These are phyloP conservation scores for Rattus norvegicus DNA, from an alignment of 2,113 vertebrate species.

Conservation along the genomic window GRCr8 NC_086025.1:10627501-10628000, in stretches of 20 bases:
- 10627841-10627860: constrained; percentile 64
- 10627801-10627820: not conserved
- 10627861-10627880: not conserved
- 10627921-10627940: constrained; percentile 65
- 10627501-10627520: constrained; percentile 99
- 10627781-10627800: not conserved
- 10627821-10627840: not conserved
- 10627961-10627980: constrained; percentile 38
- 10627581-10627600: fast-evolving
- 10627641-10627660: not conserved
- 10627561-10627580: constrained; percentile 92
- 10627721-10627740: not conserved
- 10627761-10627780: not conserved
- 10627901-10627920: constrained; percentile 42
- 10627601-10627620: not conserved
- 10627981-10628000: not conserved
- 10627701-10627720: not conserved
- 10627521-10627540: constrained; percentile 99
- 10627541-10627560: constrained; percentile 99
- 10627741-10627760: not conserved
- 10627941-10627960: constrained; percentile 61
- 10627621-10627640: not conserved
- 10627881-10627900: constrained; percentile 46
- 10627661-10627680: not conserved
- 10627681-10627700: not conserved